Evolutionary conservation across 2,888 invertebrate species (phyloP).

Genomic region (Omphaloscelis lunosa): DNA sequence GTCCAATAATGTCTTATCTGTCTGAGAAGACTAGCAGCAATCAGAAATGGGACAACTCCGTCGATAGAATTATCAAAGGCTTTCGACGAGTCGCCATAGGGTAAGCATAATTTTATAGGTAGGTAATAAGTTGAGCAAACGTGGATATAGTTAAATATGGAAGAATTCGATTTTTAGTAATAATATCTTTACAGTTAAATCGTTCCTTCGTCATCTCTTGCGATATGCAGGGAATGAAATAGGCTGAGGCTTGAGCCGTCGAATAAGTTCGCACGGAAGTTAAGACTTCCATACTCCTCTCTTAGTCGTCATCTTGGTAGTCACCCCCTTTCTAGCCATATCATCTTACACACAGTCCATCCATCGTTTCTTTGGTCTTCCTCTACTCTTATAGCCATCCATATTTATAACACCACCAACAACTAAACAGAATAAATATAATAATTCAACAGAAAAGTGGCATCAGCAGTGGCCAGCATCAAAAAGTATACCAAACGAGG

Average conservation of each 20-base stretch:
- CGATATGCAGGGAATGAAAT: not conserved
- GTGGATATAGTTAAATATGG: not conserved
- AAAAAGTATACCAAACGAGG: slow-evolving; percentile 92
- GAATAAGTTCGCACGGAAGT: not conserved
- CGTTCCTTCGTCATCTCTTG: not conserved
- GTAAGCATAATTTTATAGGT: slow-evolving; percentile 77
- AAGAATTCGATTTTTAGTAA: not conserved
- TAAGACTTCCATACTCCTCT: no score
- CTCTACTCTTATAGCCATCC: no score
- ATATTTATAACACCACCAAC: no score
- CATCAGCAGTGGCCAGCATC: slow-evolving; percentile 92
- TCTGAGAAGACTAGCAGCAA: slow-evolving; percentile 67
- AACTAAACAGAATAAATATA: not conserved
- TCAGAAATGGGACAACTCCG: slow-evolving; percentile 82
- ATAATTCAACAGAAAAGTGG: slow-evolving; percentile 91
- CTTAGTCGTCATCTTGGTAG: no score
- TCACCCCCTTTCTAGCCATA: no score
- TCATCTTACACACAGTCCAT: no score
- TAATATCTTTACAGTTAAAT: not conserved
- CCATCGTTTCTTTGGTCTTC: no score
- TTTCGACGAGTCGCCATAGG: slow-evolving; percentile 92
- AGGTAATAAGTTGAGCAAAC: not conserved
- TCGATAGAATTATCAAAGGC: slow-evolving; percentile 89
- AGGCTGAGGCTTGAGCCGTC: not conserved
- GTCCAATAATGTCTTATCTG: slow-evolving; percentile 91